Evolutionary conservation across 2,888 invertebrate genomes (phyloP).

Genomic region (Corythucha ciliata): DNA sequence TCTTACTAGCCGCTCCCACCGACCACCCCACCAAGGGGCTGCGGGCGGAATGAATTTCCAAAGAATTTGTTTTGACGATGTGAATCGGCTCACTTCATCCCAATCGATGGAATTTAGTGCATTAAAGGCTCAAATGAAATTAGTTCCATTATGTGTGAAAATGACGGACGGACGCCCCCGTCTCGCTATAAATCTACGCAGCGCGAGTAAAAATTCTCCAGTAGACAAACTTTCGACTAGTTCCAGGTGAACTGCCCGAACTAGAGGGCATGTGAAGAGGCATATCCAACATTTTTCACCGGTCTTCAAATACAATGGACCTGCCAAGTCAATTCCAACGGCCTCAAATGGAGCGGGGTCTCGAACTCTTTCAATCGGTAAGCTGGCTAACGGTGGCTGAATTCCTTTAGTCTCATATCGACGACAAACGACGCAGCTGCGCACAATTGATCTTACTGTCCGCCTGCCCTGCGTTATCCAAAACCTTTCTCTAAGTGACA

Average conservation of each 20-base stretch:
- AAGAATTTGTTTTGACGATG: constrained; percentile 29
- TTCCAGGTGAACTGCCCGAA: constrained; percentile 41
- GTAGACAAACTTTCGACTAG: constrained; percentile 37
- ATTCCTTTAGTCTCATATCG: constrained; percentile 30
- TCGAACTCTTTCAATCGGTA: constrained; percentile 37
- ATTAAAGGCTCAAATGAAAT: constrained; percentile 40
- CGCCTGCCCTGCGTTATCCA: constrained; percentile 12
- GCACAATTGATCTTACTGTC: constrained; percentile 17
- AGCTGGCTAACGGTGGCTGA: constrained; percentile 31
- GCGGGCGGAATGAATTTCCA: constrained; percentile 39
- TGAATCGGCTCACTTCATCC: constrained; percentile 37
- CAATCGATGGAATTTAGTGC: constrained; percentile 47
- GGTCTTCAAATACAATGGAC: constrained; percentile 37
- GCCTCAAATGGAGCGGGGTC: constrained; percentile 37
- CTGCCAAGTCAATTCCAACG: constrained; percentile 40
- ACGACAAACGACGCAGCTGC: constrained; percentile 22
- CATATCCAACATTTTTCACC: constrained; percentile 37
- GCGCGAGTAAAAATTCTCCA: constrained; percentile 36
- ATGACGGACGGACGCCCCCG: constrained; percentile 38
- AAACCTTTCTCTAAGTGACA: constrained; percentile 11
- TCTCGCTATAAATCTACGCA: constrained; percentile 39
- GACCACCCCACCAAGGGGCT: constrained; percentile 30
- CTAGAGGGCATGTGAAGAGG: constrained; percentile 41
- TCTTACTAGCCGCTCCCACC: constrained; percentile 37
- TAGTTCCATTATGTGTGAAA: constrained; percentile 41